A percentile compares a stretch with the other conserved stretches of the same genome.
These are phyloP conservation scores for Ophion ventricosus DNA, from an alignment of 2,888 invertebrate species.

Conservation along the genomic window DNA sequence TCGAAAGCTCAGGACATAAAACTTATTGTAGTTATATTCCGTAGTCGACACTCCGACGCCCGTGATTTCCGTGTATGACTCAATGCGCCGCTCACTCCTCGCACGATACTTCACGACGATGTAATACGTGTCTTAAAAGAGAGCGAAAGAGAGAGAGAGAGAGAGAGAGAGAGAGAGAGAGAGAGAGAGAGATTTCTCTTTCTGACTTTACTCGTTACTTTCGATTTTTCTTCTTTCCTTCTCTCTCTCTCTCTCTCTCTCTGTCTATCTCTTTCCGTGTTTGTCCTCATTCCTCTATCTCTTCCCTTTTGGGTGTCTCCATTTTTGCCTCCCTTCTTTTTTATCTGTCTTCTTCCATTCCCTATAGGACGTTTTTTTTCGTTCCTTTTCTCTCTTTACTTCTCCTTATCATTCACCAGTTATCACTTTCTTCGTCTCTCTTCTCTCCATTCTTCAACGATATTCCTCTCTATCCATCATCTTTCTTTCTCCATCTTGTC, in stretches of 20 bases:
- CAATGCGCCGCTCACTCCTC: slow-evolving; percentile 40
- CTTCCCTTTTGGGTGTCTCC: no score
- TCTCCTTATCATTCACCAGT: no score
- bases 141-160: not conserved
- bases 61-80: slow-evolving; percentile 65
- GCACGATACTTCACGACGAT: slow-evolving; percentile 16
- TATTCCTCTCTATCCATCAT: no score
- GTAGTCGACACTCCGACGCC: slow-evolving; percentile 58
- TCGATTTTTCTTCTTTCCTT: not conserved
- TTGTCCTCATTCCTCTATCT: no score
- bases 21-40: slow-evolving; percentile 54
- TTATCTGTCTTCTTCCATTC: no score
- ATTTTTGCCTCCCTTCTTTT: no score
- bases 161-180: not conserved
- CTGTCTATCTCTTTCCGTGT: no score
- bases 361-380: no score
- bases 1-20: slow-evolving; percentile 30
- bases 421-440: no score
- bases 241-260: not conserved
- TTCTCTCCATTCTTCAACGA: no score
- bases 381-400: no score
- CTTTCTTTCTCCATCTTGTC: no score
- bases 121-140: not conserved
- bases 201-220: not conserved
- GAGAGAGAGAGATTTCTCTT: not conserved